A percentile compares a stretch with the other conserved stretches of the same genome.
These are phyloP conservation scores for Ptychadena robeensis DNA, from an alignment of 2,797 vertebrate genomes.

Conservation along the genomic window DNA sequence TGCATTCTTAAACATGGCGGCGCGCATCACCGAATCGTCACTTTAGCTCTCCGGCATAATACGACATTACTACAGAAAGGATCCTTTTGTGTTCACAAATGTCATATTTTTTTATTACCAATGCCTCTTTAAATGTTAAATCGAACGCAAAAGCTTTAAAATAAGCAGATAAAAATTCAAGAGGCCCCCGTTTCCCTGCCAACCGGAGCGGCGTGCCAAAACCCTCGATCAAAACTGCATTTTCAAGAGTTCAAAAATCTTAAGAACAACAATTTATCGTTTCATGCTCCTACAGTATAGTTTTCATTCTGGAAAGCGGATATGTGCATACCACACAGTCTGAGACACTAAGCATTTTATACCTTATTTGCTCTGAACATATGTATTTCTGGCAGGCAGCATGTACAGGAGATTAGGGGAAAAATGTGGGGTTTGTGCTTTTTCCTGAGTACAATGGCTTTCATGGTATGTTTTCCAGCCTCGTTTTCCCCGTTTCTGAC, in stretches of 20 bases:
- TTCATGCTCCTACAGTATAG: constrained; percentile 24
- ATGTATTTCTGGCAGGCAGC: constrained; percentile 41
- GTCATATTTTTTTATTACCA: constrained; percentile 78
- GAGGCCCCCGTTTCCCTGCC: constrained; percentile 72
- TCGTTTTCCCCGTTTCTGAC: constrained; percentile 12
- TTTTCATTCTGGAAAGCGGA: constrained; percentile 50
- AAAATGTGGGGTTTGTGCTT: constrained; percentile 38
- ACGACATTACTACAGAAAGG: constrained; percentile 69
- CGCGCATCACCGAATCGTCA: constrained; percentile 58
- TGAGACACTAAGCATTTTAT: constrained; percentile 32
- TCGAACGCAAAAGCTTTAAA: constrained; percentile 72
- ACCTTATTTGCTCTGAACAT: constrained; percentile 52
- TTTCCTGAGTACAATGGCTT: constrained; percentile 30
- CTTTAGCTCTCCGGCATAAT: constrained; percentile 70
- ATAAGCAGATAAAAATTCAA: constrained; percentile 71
- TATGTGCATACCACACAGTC: constrained; percentile 38
- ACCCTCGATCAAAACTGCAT: constrained; percentile 49
- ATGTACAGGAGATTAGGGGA: constrained; percentile 39
- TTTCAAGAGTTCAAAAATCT: constrained; percentile 48
- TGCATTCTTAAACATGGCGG: constrained; percentile 4
- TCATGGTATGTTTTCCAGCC: constrained; percentile 42
- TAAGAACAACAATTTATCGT: constrained; percentile 60
- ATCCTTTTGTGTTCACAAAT: constrained; percentile 71
- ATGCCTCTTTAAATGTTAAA: constrained; percentile 74
- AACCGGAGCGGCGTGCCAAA: constrained; percentile 66